Evolutionary conservation across 2,797 vertebrate genomes (phyloP), one percentile per base, ranked within the genome.

Genomic region (Tapirus indicus): DNA sequence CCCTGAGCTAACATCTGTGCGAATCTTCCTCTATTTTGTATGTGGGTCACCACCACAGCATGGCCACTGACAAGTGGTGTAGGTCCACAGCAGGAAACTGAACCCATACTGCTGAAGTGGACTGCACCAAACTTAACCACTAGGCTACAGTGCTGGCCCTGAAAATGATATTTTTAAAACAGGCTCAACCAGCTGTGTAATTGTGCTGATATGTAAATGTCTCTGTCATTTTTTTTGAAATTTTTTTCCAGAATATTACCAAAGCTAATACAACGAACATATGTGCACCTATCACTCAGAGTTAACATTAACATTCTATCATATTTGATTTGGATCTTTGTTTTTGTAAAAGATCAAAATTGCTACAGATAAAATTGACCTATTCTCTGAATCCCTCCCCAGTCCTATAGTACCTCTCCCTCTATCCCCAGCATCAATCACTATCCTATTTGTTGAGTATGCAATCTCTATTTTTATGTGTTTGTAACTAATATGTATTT

Each of bases 261-360:
- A 86, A 96, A 71, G 47, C 35, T 66, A 77, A 68, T 27, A 74
- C 14, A 86, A 64, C 8, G 68, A 74, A 54, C 83, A 68, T 20
- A 56, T 52, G 8, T 77, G 9, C n/a, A 20, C 5, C n/a, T 8
- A 77, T 32, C 44, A 82, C 23, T 64, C 14, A 68, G 13, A 68
- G 60, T 93, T 94, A 77, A 74, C 71, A 32, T 4, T 41, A 86
- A 20, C 14, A 44, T 64, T 93, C 21, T 35, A 38, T 54, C 32
- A 62, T 44, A 54, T 85, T 90, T 49, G 21, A 92, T 62, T 88
- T 7, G 14, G 77, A 75, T 25, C 21, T 94, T 86, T 20, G 20
- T 38, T 75, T 92, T 74, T 44, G 5, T 90, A 41, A 80, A 97
- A 90, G 38, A 72, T 35, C 23, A 54, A 75, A 79, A 84, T 77